These are phyloP conservation scores for Argyrosomus japonicus DNA, from an alignment of 2,113 vertebrate genomes.

Conservation along the genomic window DNA sequence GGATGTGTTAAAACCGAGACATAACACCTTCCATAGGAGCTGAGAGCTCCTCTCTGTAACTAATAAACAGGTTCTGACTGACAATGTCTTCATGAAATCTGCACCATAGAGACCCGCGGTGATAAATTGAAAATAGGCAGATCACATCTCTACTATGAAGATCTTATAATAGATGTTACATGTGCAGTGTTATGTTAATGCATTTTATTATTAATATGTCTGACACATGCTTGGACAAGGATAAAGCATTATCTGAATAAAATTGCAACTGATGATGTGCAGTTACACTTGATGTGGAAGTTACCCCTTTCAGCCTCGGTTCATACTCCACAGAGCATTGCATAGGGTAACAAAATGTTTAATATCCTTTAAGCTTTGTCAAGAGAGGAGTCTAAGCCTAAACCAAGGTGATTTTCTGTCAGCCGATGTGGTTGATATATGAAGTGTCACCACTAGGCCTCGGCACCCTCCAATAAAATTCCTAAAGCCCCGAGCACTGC, in stretches of 20 bases:
- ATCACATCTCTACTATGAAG: slow-evolving; percentile 10
- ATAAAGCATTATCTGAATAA: background rate
- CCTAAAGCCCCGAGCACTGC: slow-evolving; percentile 13
- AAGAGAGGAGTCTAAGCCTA: slow-evolving; percentile 19
- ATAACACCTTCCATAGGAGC: slow-evolving; percentile 58
- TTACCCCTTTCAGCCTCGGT: background rate
- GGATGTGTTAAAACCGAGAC: slow-evolving; percentile 49
- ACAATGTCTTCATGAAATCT: slow-evolving; percentile 16
- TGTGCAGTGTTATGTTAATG: background rate
- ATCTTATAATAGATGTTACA: slow-evolving; percentile 3
- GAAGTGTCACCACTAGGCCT: slow-evolving; percentile 41
- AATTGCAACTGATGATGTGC: background rate
- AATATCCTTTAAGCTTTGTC: slow-evolving; percentile 44
- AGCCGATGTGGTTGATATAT: slow-evolving; percentile 51
- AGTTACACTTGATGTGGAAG: background rate
- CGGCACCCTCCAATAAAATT: slow-evolving; percentile 38
- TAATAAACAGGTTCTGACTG: slow-evolving; percentile 45
- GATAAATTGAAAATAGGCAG: slow-evolving; percentile 8
- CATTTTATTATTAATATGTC: background rate
- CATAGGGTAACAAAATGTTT: slow-evolving; percentile 35
- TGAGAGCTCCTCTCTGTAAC: slow-evolving; percentile 30
- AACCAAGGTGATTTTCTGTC: slow-evolving; percentile 51
- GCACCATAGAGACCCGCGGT: background rate
- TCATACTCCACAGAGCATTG: background rate
- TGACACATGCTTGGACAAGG: background rate